phyloP scores from a whole-genome alignment of 2,113 vertebrate genomes.

The Vombatus ursinus region DNA sequence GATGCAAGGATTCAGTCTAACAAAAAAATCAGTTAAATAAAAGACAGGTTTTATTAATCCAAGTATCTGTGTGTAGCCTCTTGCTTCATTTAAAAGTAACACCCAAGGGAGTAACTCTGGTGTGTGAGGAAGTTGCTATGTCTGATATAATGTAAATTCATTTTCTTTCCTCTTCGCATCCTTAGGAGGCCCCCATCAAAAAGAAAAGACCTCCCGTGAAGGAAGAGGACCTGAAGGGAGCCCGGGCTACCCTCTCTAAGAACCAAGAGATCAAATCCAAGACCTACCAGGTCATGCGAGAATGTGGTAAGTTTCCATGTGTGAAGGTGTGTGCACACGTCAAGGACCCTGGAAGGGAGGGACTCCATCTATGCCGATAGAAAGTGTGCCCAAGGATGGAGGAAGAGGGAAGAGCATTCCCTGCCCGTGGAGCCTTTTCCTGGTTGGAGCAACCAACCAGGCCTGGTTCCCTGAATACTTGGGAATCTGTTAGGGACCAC shows the following conservation, averaged over 20 bases:
- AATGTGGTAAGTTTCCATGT: slow-evolving; percentile 89
- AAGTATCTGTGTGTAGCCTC: background rate
- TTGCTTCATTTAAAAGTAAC: background rate
- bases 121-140: background rate
- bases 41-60: background rate
- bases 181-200: slow-evolving; percentile 85
- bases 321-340: background rate
- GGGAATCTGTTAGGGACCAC: background rate
- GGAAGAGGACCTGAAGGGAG: slow-evolving; percentile 97
- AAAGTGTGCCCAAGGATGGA: background rate
- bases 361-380: background rate
- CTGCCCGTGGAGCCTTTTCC: background rate
- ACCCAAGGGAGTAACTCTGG: background rate
- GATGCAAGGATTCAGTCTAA: background rate
- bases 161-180: slow-evolving; percentile 37
- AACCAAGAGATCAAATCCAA: slow-evolving; percentile 96
- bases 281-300: slow-evolving; percentile 97
- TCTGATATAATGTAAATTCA: background rate
- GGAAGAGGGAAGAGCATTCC: background rate
- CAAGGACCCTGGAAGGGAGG: background rate
- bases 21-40: background rate
- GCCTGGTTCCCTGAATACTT: background rate
- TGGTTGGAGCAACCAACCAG: background rate
- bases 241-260: slow-evolving; percentile 90
- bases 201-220: slow-evolving; percentile 96